Percentiles rank a stretch among this genome's conserved stretches.
phyloP scores from a whole-genome alignment of 1,140 invertebrate species.

The Drosophila arawakana region DNA sequence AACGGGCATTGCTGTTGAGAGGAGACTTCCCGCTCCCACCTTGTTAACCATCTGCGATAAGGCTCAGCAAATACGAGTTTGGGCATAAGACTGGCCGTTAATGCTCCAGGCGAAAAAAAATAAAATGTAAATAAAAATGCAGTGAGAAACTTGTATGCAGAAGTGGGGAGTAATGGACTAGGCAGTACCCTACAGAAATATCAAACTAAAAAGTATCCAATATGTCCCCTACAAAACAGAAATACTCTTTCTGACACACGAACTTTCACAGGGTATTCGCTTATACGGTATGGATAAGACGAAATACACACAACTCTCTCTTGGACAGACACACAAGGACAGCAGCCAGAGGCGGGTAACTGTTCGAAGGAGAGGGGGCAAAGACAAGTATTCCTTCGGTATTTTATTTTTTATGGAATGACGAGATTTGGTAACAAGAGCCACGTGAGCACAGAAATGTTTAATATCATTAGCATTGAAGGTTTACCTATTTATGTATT shows the following conservation, averaged over 20 bases:
- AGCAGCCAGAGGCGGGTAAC: conserved; percentile 15
- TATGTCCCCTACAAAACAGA: neutral
- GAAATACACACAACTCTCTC: conserved; percentile 31
- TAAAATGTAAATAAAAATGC: neutral
- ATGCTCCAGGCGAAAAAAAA: conserved; percentile 17
- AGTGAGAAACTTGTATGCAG: conserved; percentile 3
- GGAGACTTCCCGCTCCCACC: conserved; percentile 27
- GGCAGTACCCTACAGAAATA: neutral
- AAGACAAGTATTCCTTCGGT: conserved; percentile 61
- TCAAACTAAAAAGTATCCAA: neutral
- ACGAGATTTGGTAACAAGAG: conserved; percentile 50
- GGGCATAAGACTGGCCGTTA: conserved; percentile 26
- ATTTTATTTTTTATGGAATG: conserved; percentile 31
- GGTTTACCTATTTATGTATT: conserved; percentile 21
- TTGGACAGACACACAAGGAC: conserved; percentile 43
- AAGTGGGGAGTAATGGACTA: neutral
- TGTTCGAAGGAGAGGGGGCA: conserved; percentile 43
- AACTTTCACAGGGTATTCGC: conserved; percentile 7
- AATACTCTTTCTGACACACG: neutral
- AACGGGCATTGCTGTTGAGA: conserved; percentile 12
- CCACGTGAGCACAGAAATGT: conserved; percentile 30
- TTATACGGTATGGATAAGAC: conserved; percentile 71
- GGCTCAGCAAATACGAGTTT: conserved; percentile 78
- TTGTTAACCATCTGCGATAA: conserved; percentile 46
- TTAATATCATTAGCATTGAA: conserved; percentile 34